Base-by-base conservation (phyloP, 2,113 vertebrate genomes). In the Buteo buteo region DNA sequence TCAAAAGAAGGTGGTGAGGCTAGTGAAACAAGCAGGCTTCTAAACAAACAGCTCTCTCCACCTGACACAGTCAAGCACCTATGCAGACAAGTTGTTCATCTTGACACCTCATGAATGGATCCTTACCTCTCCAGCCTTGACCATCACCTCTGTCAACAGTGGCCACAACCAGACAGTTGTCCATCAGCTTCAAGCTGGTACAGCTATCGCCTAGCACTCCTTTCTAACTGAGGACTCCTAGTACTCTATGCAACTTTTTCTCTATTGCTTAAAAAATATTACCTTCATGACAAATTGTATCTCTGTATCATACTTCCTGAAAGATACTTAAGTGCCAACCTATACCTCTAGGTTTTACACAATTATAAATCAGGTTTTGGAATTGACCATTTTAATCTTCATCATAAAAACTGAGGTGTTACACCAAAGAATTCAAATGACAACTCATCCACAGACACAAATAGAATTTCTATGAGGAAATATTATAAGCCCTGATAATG, bases 51-150 rank as follows among this genome's bases (percentile, higher is more conserved):
- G 22, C 22, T 69, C 26, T 49, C 32, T 49, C 38, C 14, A 15
- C 5, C 24, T 28, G 12, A 72, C 3, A 3, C 1, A 8, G 28
- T 12, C 0, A 2, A 29, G n/a, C 4, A 25, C 19, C 4, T 24
- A 31, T 0, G 1, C 45, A 44, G 25, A 57, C 25, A 16, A 8
- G 11, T 11, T 55, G 34, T 55, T 78, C 26, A 67, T 16, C 15
- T 12, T 36, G n/a, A 72, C 1, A 7, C 11, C 14, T 38, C 18
- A 70, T 0, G 0, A 82, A 52, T 15, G 13, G 32, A 38, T 47
- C 20, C 10, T 42, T 32, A 65, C 14, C 28, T 62, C 50, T 58
- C 3, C 6, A 61, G n/a, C 32, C 19, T 25, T 52, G 28, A 54
- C 11, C 16, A 47, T 7, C 31, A 34, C 10, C 21, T 57, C 38